These are phyloP conservation scores for Apis laboriosa DNA, from an alignment of 1,140 invertebrate species.

Conservation along the genomic window DNA sequence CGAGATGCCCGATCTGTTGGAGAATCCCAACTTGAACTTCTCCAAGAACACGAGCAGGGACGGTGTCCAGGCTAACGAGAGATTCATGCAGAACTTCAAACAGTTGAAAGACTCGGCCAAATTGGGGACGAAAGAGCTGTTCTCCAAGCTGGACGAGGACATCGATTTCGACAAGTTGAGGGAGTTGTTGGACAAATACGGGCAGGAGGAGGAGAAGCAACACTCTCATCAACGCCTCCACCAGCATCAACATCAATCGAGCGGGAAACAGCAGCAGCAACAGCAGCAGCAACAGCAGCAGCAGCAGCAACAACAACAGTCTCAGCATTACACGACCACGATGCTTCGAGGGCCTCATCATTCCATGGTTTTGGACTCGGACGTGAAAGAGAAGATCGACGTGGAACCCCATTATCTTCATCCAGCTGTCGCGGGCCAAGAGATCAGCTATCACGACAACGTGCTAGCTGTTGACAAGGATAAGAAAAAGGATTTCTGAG, in stretches of 20 bases:
- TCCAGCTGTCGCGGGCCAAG: slow-evolving; percentile 80
- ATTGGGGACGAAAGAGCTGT: slow-evolving; percentile 69
- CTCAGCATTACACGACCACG: slow-evolving; percentile 68
- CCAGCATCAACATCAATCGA: slow-evolving; percentile 57
- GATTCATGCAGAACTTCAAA: slow-evolving; percentile 74
- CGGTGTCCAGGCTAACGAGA: slow-evolving; percentile 71
- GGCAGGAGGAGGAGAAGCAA: slow-evolving; percentile 61
- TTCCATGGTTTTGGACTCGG: slow-evolving; percentile 76
- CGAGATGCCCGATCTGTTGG: slow-evolving; percentile 76
- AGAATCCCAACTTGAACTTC: slow-evolving; percentile 76
- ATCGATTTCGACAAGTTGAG: slow-evolving; percentile 72
- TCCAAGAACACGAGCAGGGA: slow-evolving; percentile 73
- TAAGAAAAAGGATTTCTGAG: slow-evolving; percentile 78
- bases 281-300: too few species aligned
- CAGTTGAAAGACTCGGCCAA: slow-evolving; percentile 74
- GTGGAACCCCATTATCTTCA: slow-evolving; percentile 81
- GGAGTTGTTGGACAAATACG: slow-evolving; percentile 73
- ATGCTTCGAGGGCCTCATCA: slow-evolving; percentile 76
- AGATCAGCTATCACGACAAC: slow-evolving; percentile 81
- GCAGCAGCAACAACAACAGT: slow-evolving; percentile 53
- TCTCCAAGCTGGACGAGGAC: slow-evolving; percentile 72
- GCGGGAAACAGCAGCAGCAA: slow-evolving; percentile 68
- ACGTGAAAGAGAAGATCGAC: slow-evolving; percentile 80
- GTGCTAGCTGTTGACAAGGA: slow-evolving; percentile 74
- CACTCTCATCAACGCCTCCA: slow-evolving; percentile 67